Percentiles rank a stretch among this genome's conserved stretches.
These are phyloP conservation scores for Harlomillsia oculata DNA, from an alignment of 1,140 invertebrate genomes.

Conservation along the genomic window DNA sequence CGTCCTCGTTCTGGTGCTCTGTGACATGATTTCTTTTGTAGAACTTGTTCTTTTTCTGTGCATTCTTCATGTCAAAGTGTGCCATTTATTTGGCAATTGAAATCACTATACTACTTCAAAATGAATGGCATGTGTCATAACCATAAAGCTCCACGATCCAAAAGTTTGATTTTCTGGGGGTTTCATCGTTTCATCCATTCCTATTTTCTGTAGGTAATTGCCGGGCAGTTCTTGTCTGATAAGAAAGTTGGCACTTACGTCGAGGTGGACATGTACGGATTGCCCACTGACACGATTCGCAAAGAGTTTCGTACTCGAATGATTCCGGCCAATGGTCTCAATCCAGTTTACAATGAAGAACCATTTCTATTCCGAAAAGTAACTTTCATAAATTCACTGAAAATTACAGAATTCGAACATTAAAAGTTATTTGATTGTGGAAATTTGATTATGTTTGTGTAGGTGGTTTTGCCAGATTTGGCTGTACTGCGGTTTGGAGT, in stretches of 20 bases:
- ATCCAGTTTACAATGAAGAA: conserved; percentile 97
- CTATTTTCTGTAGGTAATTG: conserved; percentile 93
- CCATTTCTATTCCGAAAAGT: conserved; percentile 96
- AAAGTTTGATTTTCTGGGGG: too few relatives aligned
- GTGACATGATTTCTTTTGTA: too few relatives aligned
- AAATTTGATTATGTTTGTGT: conserved; percentile 12
- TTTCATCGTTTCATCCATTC: too few relatives aligned
- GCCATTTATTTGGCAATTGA: too few relatives aligned
- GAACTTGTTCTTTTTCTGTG: too few relatives aligned
- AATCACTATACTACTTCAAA: too few relatives aligned
- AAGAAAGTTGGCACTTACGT: conserved; percentile 98
- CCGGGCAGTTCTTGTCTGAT: conserved; percentile 98
- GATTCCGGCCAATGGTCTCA: conserved; percentile 92
- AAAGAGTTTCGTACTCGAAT: conserved; percentile 95
- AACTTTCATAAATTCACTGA: conserved; percentile 9
- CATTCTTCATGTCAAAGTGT: too few relatives aligned
- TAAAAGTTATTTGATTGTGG: not conserved
- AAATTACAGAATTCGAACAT: too few relatives aligned
- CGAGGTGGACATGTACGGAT: conserved; percentile 99
- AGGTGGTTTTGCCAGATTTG: conserved; percentile 93
- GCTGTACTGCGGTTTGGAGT: conserved; percentile 96
- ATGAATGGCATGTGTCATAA: too few relatives aligned
- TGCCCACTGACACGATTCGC: conserved; percentile 96
- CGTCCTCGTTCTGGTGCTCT: too few relatives aligned
- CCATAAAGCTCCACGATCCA: too few relatives aligned